These are phyloP conservation scores for Diachasmimorpha longicaudata DNA, from an alignment of 1,140 invertebrate genomes.

Conservation along the genomic window DNA sequence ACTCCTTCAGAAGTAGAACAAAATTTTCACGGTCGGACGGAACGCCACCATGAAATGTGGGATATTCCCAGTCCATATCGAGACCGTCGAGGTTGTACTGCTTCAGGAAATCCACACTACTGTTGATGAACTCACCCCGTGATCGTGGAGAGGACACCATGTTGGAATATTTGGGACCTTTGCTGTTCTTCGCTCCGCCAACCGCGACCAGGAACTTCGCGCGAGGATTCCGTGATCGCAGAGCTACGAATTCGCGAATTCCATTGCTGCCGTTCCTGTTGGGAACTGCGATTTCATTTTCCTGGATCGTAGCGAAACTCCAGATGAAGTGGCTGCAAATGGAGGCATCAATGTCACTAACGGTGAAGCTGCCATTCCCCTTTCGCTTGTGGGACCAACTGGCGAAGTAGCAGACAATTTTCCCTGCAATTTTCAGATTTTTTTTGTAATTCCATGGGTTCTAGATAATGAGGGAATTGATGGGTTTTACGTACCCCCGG, in stretches of 20 bases:
- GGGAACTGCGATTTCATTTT: constrained; percentile 59
- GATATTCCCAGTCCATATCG: constrained; percentile 78
- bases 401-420: constrained; percentile 77
- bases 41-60: constrained; percentile 67
- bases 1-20: constrained; percentile 62
- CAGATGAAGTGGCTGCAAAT: constrained; percentile 80
- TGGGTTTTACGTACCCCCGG: too few relatives aligned
- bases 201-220: constrained; percentile 53
- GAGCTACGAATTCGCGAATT: not conserved
- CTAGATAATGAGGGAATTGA: too few relatives aligned
- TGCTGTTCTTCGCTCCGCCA: constrained; percentile 64
- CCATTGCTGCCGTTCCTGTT: constrained; percentile 61
- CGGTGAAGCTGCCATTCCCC: constrained; percentile 69
- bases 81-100: constrained; percentile 81
- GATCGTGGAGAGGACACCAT: constrained; percentile 75
- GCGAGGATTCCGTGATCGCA: not conserved
- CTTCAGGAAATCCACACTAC: constrained; percentile 74
- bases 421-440: too few relatives aligned
- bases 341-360: constrained; percentile 70
- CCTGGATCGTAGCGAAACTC: constrained; percentile 71
- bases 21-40: constrained; percentile 66
- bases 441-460: too few relatives aligned
- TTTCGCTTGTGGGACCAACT: constrained; percentile 78
- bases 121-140: constrained; percentile 71
- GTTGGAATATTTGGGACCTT: constrained; percentile 79